Evolutionary conservation across 2,113 vertebrate species (phyloP), one percentile per base, ranked within the genome.

Genomic region (Salminus brasiliensis): DNA sequence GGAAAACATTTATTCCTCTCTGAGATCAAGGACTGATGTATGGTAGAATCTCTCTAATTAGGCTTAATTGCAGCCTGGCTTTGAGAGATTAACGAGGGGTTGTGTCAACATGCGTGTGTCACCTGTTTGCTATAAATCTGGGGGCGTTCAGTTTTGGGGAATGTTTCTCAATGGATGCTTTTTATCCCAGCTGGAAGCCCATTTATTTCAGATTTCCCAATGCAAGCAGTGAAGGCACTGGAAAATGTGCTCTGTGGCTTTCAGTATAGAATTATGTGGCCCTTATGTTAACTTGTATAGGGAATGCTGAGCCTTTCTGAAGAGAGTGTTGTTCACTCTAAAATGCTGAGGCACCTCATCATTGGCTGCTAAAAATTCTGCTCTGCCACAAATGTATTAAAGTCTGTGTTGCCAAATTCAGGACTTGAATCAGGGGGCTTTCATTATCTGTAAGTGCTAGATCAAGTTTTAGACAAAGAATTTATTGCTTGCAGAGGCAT

Each of bases 51-150:
- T 84, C 81, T 87, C 71, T 87, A 85, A 89, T 89, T 85, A 88
- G 81, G 83, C 39, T 27, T 89, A 88, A 91, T 90, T 91, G 85
- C 75, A 88, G 88, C 86, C 60, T n/a, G 78, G 82, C 34, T 71
- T 2, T 5, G 75, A 79, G 68, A 87, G 84, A 88, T 89, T 83
- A 89, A 88, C 80, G 39, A 74, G 65, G 69, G 72, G 70, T 85
- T 80, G 81, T 79, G 74, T 72, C 41, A 68, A 67, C 39, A 60
- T 82, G 75, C 67, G 73, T 73, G 78, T 85, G 87, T 92, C 88
- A 90, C 89, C 87, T 88, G 85, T 85, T 91, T 88, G 72, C 82
- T 52, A 85, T 90, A 87, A 89, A 88, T 89, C 85, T 78, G 18
- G 49, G 52, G 34, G 63, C 72, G 83, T 78, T 79, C 55, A 65